These are phyloP conservation scores for Microcaecilia unicolor DNA, from an alignment of 2,797 vertebrate species.

Conservation along the genomic window DNA sequence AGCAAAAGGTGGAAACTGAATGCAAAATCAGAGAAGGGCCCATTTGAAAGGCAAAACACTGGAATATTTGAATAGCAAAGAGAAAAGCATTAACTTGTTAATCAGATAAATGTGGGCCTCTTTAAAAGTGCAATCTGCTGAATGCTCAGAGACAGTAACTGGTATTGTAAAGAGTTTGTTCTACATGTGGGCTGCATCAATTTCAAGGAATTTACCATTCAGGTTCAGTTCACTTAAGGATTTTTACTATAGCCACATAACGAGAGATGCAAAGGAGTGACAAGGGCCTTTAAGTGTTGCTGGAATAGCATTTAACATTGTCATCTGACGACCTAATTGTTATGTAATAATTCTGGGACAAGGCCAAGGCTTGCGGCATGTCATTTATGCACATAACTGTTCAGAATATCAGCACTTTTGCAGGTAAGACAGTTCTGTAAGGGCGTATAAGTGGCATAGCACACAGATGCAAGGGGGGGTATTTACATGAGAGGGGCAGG, in stretches of 20 bases:
- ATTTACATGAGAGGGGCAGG: too few species aligned
- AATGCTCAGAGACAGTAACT: not conserved
- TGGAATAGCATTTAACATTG: not conserved
- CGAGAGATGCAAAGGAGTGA: not conserved
- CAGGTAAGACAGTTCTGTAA: too few species aligned
- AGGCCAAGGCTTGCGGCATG: too few species aligned
- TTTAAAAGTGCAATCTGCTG: not conserved
- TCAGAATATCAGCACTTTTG: too few species aligned
- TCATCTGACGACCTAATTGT: not conserved
- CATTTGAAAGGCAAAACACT: slow-evolving; percentile 1
- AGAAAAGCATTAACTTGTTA: slow-evolving; percentile 2
- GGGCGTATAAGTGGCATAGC: too few species aligned
- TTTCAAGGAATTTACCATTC: not conserved
- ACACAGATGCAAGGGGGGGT: too few species aligned
- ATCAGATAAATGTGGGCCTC: not conserved
- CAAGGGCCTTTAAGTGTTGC: not conserved
- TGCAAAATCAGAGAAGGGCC: slow-evolving; percentile 9
- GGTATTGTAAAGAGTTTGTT: not conserved
- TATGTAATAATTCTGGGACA: too few species aligned
- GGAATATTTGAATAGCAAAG: too few species aligned
- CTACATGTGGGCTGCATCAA: not conserved
- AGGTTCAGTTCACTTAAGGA: not conserved
- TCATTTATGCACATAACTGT: too few species aligned
- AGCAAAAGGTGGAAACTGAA: slow-evolving; percentile 22
- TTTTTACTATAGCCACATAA: not conserved